A percentile compares a stretch with the other conserved stretches of the same genome.
These are phyloP conservation scores for Eupithecia exiguata DNA, from an alignment of 2,888 invertebrate genomes.

Conservation along the genomic window DNA sequence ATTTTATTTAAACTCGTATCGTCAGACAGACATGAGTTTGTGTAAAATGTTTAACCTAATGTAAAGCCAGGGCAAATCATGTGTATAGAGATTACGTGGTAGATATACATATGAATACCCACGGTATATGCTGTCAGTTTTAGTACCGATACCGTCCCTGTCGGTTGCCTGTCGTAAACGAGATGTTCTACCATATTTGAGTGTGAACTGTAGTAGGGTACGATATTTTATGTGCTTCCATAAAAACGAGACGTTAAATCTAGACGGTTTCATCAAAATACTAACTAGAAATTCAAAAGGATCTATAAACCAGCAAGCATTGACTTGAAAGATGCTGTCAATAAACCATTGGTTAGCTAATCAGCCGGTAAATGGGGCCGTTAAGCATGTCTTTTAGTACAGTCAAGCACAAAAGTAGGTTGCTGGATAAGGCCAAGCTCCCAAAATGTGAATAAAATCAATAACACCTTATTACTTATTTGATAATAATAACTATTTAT, in stretches of 20 bases:
- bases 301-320: not conserved
- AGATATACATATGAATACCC: no score
- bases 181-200: conserved; percentile 6
- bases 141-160: not conserved
- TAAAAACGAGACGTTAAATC: conserved; percentile 8
- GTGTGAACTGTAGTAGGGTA: conserved; percentile 11
- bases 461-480: no score
- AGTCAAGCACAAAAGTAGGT: not conserved
- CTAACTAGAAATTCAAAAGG: not conserved
- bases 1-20: no score
- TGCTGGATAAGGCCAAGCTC: not conserved
- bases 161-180: conserved; percentile 4
- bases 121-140: conserved; percentile 4
- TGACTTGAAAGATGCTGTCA: not conserved
- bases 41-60: no score
- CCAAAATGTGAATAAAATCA: no score
- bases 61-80: no score
- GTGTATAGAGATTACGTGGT: no score
- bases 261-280: not conserved
- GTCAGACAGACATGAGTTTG: no score
- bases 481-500: no score
- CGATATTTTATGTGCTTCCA: conserved; percentile 7
- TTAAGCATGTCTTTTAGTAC: not conserved
- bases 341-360: conserved; percentile 3
- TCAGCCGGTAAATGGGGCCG: not conserved